Conservation (phyloP, 2,113 vertebrate genomes). For the Ptyas mucosa region DNA sequence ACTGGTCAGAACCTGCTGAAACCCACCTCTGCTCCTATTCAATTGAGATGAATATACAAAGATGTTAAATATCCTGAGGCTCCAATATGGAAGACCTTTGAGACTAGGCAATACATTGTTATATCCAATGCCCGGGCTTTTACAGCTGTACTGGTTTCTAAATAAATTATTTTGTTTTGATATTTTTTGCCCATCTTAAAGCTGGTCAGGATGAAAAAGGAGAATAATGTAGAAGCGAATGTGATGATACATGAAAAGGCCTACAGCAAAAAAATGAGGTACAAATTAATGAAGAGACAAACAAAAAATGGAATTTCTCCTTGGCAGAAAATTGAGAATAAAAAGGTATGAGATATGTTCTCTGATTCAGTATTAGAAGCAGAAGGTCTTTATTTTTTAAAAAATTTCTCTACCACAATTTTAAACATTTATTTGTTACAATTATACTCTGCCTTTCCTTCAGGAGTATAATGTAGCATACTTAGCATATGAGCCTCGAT, state of each 20-base stretch:
- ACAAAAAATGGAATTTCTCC: slow-evolving; percentile 13
- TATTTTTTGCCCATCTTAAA: not conserved
- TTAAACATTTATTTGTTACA: not conserved
- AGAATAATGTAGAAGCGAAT: not conserved
- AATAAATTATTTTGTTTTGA: not conserved
- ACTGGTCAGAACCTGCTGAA: too few relatives aligned
- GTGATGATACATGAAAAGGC: not conserved
- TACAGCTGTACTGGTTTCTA: not conserved
- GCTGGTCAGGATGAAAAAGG: not conserved
- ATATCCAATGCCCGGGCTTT: not conserved
- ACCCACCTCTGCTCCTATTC: not conserved
- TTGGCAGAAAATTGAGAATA: not conserved
- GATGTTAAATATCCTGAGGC: not conserved
- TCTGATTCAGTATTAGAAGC: not conserved
- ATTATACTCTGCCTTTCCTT: not conserved
- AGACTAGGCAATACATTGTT: not conserved
- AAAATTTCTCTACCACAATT: not conserved
- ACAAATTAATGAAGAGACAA: not conserved
- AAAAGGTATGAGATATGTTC: not conserved
- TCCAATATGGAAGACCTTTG: not conserved
- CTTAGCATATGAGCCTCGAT: not conserved
- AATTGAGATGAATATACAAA: not conserved
- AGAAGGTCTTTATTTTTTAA: not conserved
- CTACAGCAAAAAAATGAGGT: not conserved
- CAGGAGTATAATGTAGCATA: not conserved